phyloP scores from a whole-genome alignment of 2,797 vertebrate species.

The Enteromius paludinosus region DNA sequence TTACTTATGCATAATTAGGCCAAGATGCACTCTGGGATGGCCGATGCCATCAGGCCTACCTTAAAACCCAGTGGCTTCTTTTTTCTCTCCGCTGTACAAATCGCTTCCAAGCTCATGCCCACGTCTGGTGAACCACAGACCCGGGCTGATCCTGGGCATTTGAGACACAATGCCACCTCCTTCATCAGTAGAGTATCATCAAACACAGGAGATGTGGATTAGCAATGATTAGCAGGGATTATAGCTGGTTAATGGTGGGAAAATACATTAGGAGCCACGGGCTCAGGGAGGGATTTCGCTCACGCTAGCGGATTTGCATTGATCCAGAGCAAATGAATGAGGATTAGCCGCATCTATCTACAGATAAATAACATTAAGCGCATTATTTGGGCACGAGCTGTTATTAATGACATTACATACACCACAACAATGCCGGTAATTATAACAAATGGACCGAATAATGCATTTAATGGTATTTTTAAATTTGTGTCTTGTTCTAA shows the following conservation, averaged over 20 bases:
- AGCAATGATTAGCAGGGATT: conserved; percentile 87
- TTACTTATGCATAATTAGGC: conserved; percentile 46
- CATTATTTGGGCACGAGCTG: conserved; percentile 79
- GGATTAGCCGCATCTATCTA: conserved; percentile 86
- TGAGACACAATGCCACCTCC: conserved; percentile 64
- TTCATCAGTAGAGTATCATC: conserved; percentile 79
- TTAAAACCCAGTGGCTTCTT: conserved; percentile 27
- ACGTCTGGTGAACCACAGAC: conserved; percentile 26
- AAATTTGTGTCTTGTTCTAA: conserved; percentile 62
- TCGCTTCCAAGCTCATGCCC: conserved; percentile 17
- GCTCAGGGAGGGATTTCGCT: conserved; percentile 75
- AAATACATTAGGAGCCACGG: conserved; percentile 84
- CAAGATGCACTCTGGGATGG: conserved; percentile 7
- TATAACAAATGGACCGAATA: conserved; percentile 79
- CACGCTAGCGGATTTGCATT: conserved; percentile 85
- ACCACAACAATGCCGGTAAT: conserved; percentile 78
- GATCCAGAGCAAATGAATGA: conserved; percentile 87
- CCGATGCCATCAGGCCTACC: conserved; percentile 20
- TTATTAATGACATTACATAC: conserved; percentile 85
- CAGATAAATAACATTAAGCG: conserved; percentile 87
- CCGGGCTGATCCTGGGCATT: conserved; percentile 51
- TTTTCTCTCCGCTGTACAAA: conserved; percentile 14
- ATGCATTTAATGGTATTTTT: conserved; percentile 73
- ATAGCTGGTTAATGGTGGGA: conserved; percentile 86
- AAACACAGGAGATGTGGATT: conserved; percentile 85